Conservation (phyloP, 2,888 invertebrate species). For the Nysson spinosus region DNA sequence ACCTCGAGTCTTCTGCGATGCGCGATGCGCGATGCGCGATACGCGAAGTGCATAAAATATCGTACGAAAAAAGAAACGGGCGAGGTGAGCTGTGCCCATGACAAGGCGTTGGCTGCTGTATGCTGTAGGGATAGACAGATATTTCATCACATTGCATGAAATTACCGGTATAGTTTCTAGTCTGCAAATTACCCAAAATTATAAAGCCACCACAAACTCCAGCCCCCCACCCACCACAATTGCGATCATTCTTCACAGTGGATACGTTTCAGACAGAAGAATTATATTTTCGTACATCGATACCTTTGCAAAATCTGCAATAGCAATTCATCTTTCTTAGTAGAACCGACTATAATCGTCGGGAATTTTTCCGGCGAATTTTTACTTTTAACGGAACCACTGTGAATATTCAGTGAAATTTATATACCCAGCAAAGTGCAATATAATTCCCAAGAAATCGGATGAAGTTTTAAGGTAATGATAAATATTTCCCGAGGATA, state of each 20-base stretch:
- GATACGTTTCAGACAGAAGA: constrained; percentile 22
- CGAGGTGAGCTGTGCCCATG: constrained; percentile 73
- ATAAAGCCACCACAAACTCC: constrained; percentile 33
- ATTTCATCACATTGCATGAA: constrained; percentile 70
- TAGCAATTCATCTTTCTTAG: no score
- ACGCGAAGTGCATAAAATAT: constrained; percentile 68
- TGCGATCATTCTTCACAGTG: background rate
- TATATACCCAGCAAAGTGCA: no score
- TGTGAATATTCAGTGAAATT: constrained; percentile 45
- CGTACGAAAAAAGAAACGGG: constrained; percentile 71
- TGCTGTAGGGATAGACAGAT: constrained; percentile 77
- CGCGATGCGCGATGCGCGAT: constrained; percentile 69
- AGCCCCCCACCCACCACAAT: constrained; percentile 12
- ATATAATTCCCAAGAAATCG: no score
- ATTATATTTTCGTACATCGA: constrained; percentile 5
- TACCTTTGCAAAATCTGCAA: no score
- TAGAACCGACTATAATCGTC: no score
- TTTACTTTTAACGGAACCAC: no score
- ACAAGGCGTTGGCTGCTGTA: constrained; percentile 71
- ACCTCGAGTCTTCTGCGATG: constrained; percentile 68
- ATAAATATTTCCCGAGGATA: no score
- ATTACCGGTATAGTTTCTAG: constrained; percentile 51
- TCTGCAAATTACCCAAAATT: constrained; percentile 56
- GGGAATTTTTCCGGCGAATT: no score
- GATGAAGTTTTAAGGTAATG: no score